phyloP scores from a whole-genome alignment of 1,140 invertebrate genomes.

The Diorhabda carinulata region DNA sequence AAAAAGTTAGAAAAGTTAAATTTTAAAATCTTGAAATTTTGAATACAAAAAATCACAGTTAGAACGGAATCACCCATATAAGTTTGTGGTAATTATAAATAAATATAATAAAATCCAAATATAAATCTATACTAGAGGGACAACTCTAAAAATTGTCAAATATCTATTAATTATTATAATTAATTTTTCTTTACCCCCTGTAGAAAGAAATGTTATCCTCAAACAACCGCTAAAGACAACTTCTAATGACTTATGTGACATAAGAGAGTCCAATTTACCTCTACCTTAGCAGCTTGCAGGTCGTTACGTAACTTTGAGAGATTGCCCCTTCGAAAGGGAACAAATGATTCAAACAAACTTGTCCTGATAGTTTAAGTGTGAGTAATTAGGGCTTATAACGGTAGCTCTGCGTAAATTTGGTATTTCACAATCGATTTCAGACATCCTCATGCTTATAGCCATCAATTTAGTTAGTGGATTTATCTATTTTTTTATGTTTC shows the following conservation, averaged over 20 bases:
- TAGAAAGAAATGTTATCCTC: neutral
- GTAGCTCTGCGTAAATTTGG: neutral
- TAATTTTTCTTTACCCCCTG: too few species aligned
- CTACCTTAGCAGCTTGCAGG: neutral
- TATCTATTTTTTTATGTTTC: too few species aligned
- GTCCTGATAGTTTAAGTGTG: neutral
- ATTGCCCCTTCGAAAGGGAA: neutral
- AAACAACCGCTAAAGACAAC: neutral
- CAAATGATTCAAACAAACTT: constrained; percentile 1
- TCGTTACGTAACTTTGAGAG: neutral
- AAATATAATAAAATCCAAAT: too few species aligned
- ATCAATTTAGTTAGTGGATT: too few species aligned
- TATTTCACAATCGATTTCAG: neutral
- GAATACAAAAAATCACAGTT: too few species aligned
- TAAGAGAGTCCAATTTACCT: neutral
- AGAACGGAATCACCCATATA: too few species aligned
- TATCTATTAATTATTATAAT: too few species aligned
- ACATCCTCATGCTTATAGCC: neutral
- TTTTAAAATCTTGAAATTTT: too few species aligned
- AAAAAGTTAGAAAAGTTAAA: too few species aligned
- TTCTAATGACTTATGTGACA: constrained; percentile 2
- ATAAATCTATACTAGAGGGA: too few species aligned
- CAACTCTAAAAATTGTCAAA: too few species aligned
- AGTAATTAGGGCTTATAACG: neutral
- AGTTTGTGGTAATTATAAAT: too few species aligned